A percentile compares a stretch with the other conserved stretches of the same genome.
These are phyloP conservation scores for Orientallactaga bullata DNA, from an alignment of 2,113 vertebrate genomes.

Conservation along the genomic window DNA sequence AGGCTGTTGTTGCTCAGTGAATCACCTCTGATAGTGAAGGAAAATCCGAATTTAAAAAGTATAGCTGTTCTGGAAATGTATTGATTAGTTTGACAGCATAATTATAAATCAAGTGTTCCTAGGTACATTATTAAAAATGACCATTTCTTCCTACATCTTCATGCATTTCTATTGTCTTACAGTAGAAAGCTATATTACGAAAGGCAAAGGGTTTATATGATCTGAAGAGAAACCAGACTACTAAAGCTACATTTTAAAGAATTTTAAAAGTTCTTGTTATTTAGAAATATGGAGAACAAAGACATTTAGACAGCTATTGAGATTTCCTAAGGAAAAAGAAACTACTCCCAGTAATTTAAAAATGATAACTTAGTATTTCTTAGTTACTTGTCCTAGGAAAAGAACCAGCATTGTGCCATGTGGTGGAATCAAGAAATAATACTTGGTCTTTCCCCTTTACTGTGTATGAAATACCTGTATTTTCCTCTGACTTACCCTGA, in stretches of 20 bases:
- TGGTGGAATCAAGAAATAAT: not conserved
- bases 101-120: constrained; percentile 59
- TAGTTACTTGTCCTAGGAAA: constrained; percentile 7
- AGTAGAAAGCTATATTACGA: not conserved
- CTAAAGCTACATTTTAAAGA: not conserved
- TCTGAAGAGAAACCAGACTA: too few species aligned
- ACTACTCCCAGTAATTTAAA: not conserved
- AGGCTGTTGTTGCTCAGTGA: constrained; percentile 53
- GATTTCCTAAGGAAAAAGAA: not conserved
- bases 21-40: constrained; percentile 61
- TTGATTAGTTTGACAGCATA: constrained; percentile 66
- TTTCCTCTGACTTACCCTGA: constrained; percentile 92
- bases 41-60: constrained; percentile 62
- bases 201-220: too few species aligned
- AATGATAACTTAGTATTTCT: not conserved
- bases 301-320: not conserved
- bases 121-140: constrained; percentile 52
- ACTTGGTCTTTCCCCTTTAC: not conserved
- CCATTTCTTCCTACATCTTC: not conserved
- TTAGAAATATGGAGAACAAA: constrained; percentile 24
- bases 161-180: not conserved
- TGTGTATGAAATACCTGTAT: not conserved
- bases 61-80: constrained; percentile 38
- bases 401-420: not conserved
- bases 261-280: constrained; percentile 24